Evolutionary conservation across 2,797 vertebrate species (phyloP).

Genomic region (Galaxias olidus): DNA sequence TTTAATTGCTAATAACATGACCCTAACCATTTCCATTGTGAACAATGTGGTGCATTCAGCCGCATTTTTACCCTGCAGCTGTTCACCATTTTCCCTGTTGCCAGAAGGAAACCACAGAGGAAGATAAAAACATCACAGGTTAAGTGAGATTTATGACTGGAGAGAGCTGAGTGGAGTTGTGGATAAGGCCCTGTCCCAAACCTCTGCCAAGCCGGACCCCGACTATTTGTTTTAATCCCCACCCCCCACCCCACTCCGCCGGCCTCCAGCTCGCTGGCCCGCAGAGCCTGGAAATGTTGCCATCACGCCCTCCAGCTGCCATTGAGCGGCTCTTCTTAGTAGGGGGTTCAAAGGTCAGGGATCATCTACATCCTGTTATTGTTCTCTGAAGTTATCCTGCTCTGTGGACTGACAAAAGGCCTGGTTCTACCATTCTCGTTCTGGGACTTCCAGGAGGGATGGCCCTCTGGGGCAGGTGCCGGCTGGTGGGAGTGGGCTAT

Average conservation of each 20-base stretch:
- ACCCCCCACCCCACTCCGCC: not conserved
- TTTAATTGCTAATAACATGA: too few species aligned
- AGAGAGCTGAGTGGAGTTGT: slow-evolving; percentile 17
- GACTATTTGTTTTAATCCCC: not conserved
- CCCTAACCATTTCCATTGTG: not conserved
- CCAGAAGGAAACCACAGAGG: slow-evolving; percentile 23
- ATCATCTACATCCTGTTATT: slow-evolving; percentile 68
- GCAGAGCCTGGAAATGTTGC: slow-evolving; percentile 14
- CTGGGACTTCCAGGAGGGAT: slow-evolving; percentile 18
- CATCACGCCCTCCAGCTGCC: slow-evolving; percentile 34
- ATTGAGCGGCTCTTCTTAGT: slow-evolving; percentile 26
- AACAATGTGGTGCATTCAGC: slow-evolving; percentile 17
- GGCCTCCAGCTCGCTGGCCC: not conserved
- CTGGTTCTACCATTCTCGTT: slow-evolving; percentile 39
- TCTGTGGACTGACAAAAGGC: slow-evolving; percentile 29
- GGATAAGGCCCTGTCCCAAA: slow-evolving; percentile 10
- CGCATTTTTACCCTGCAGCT: slow-evolving; percentile 18
- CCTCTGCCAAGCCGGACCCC: not conserved
- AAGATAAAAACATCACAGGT: slow-evolving; percentile 26
- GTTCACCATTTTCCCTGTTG: slow-evolving; percentile 16
- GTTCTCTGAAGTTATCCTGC: slow-evolving; percentile 59
- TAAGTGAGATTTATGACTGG: slow-evolving; percentile 30
- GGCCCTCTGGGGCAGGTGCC: slow-evolving; percentile 7
- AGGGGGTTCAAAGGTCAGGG: slow-evolving; percentile 50
- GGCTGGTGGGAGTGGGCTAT: slow-evolving; percentile 45